These are phyloP conservation scores for Denticeps clupeoides DNA, from an alignment of 2,797 vertebrate species.

Conservation along the genomic window DNA sequence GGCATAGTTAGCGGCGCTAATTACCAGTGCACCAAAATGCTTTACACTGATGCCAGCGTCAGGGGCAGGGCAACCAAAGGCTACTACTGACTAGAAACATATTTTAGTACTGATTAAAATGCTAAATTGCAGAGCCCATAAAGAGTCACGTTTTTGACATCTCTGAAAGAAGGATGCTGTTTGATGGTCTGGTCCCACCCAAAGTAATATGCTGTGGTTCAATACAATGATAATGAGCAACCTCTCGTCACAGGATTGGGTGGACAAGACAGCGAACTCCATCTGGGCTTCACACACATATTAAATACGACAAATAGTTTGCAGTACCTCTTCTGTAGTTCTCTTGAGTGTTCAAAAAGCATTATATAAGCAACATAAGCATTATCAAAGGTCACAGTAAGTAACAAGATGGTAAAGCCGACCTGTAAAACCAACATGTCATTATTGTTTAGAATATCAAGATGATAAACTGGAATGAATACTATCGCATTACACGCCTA, in stretches of 20 bases:
- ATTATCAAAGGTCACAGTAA: too few species aligned
- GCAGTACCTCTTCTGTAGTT: too few species aligned
- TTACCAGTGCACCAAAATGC: constrained; percentile 28
- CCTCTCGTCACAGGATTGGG: constrained; percentile 7
- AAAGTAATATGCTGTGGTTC: background rate
- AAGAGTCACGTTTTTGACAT: background rate
- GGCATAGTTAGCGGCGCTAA: constrained; percentile 33
- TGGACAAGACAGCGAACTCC: background rate
- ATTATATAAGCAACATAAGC: too few species aligned
- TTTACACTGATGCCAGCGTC: constrained; percentile 10
- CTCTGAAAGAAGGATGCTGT: background rate
- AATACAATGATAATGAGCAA: constrained; percentile 23
- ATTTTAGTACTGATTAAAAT: background rate
- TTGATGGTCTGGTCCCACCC: too few species aligned
- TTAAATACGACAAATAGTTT: background rate
- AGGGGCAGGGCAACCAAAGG: too few species aligned
- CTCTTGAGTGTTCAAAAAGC: too few species aligned
- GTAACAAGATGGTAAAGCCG: too few species aligned
- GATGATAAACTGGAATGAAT: too few species aligned
- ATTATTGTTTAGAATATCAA: too few species aligned
- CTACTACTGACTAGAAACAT: background rate
- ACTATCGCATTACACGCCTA: too few species aligned
- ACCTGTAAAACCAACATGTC: too few species aligned
- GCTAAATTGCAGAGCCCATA: background rate
- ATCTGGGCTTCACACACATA: constrained; percentile 14